These are phyloP conservation scores for Ophonus ardosiacus DNA, from an alignment of 2,888 invertebrate genomes.

Conservation along the genomic window DNA sequence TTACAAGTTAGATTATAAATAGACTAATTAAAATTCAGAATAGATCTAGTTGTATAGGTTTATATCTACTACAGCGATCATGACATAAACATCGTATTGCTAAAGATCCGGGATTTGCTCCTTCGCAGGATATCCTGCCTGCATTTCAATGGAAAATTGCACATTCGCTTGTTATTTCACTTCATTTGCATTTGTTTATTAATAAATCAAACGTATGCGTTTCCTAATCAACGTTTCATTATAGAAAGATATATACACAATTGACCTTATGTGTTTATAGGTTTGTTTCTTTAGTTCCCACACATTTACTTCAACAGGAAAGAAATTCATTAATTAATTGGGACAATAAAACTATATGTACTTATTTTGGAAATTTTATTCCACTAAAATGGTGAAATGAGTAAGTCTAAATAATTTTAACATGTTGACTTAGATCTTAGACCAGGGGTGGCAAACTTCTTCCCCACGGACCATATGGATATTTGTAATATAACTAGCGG, in stretches of 20 bases:
- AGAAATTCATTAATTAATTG: not conserved
- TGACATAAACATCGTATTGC: slow-evolving; percentile 40
- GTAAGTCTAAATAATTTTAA: too few species aligned
- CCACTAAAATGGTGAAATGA: too few species aligned
- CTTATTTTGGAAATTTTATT: not conserved
- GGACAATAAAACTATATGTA: not conserved
- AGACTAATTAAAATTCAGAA: slow-evolving; percentile 22
- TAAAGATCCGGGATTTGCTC: slow-evolving; percentile 37
- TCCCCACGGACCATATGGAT: too few species aligned
- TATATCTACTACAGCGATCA: slow-evolving; percentile 26
- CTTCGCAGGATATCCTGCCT: slow-evolving; percentile 31
- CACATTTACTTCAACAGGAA: not conserved
- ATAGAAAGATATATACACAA: slow-evolving; percentile 15
- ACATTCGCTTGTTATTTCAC: slow-evolving; percentile 30
- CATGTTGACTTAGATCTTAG: too few species aligned
- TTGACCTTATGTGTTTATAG: slow-evolving; percentile 4
- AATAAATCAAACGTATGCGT: slow-evolving; percentile 15
- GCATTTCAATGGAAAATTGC: slow-evolving; percentile 12
- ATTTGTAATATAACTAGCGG: too few species aligned
- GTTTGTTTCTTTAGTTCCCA: not conserved
- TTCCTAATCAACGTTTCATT: slow-evolving; percentile 26
- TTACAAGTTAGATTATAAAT: not conserved
- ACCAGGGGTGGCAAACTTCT: too few species aligned
- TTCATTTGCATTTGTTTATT: slow-evolving; percentile 33
- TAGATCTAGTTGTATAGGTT: slow-evolving; percentile 15